Evolutionary conservation across 1,140 invertebrate genomes (phyloP).

Genomic region (Anadara kagoshimensis): DNA sequence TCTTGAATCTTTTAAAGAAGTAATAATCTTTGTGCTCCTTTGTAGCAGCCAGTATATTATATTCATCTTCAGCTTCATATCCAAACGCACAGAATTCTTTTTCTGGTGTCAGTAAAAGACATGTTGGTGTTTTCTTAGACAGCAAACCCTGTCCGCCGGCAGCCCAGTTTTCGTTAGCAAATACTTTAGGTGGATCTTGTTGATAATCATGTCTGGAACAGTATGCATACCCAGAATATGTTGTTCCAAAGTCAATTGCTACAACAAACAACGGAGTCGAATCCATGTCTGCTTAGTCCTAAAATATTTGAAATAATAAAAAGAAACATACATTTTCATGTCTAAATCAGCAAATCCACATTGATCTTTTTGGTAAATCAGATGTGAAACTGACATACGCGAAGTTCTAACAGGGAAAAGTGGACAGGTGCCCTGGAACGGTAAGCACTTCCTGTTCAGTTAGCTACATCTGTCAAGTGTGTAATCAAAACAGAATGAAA

Average conservation of each 20-base stretch:
- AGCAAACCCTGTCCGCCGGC: neutral
- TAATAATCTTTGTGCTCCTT: conserved; percentile 4
- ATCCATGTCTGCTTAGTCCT: too few relatives aligned
- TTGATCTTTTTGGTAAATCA: too few relatives aligned
- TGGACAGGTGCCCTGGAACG: too few relatives aligned
- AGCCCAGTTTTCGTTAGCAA: conserved; percentile 6
- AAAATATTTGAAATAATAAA: too few relatives aligned
- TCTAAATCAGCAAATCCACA: too few relatives aligned
- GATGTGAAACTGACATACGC: too few relatives aligned
- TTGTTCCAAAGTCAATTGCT: conserved; percentile 42
- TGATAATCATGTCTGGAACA: conserved; percentile 25
- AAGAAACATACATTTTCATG: too few relatives aligned
- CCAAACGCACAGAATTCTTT: conserved; percentile 20
- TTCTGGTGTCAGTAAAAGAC: conserved; percentile 10
- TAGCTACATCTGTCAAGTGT: too few relatives aligned
- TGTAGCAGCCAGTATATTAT: neutral
- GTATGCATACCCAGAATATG: conserved; percentile 40
- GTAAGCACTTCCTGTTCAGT: too few relatives aligned
- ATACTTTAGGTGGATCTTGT: conserved; percentile 24
- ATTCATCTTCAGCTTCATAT: conserved; percentile 25
- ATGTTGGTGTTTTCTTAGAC: conserved; percentile 22
- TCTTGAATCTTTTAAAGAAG: conserved; percentile 24
- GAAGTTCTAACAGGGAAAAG: too few relatives aligned
- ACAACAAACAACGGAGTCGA: neutral
- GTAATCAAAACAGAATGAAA: too few relatives aligned